Percentiles rank a stretch among this genome's conserved stretches.
Conservation (phyloP, 2,888 invertebrate genomes). For the Neoascia interrupta region DNA sequence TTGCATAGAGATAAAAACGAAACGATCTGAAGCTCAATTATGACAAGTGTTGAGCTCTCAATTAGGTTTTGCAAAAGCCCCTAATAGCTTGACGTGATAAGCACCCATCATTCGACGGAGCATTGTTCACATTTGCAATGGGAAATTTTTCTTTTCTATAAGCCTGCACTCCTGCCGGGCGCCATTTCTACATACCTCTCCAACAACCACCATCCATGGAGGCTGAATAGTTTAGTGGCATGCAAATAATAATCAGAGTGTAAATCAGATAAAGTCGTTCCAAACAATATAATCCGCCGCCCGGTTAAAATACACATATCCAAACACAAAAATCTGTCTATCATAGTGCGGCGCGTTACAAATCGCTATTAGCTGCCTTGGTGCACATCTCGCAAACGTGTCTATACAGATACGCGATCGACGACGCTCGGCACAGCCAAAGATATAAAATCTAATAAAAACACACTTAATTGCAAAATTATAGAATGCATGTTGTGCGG, state of each 20-base stretch:
- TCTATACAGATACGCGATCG: conserved; percentile 18
- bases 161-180: background rate
- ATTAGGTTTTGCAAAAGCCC: conserved; percentile 56
- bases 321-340: conserved; percentile 38
- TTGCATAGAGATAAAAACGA: no score
- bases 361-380: conserved; percentile 67
- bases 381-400: conserved; percentile 53
- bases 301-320: conserved; percentile 47
- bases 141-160: conserved; percentile 41
- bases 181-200: no score
- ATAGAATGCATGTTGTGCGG: conserved; percentile 48
- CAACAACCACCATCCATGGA: background rate
- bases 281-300: conserved; percentile 59
- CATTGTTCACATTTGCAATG: conserved; percentile 51
- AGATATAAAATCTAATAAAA: conserved; percentile 61
- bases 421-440: conserved; percentile 12
- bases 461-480: conserved; percentile 55
- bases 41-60: conserved; percentile 62
- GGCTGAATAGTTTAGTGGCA: conserved; percentile 24
- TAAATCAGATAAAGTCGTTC: conserved; percentile 62
- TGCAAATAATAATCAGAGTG: conserved; percentile 65
- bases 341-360: conserved; percentile 49
- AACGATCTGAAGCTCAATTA: no score
- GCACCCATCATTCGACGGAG: conserved; percentile 58
- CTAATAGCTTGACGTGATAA: conserved; percentile 66